A percentile compares a stretch with the other conserved stretches of the same genome.
These are phyloP conservation scores for Falco rusticolus DNA, from an alignment of 2,797 vertebrate genomes.

Conservation along the genomic window DNA sequence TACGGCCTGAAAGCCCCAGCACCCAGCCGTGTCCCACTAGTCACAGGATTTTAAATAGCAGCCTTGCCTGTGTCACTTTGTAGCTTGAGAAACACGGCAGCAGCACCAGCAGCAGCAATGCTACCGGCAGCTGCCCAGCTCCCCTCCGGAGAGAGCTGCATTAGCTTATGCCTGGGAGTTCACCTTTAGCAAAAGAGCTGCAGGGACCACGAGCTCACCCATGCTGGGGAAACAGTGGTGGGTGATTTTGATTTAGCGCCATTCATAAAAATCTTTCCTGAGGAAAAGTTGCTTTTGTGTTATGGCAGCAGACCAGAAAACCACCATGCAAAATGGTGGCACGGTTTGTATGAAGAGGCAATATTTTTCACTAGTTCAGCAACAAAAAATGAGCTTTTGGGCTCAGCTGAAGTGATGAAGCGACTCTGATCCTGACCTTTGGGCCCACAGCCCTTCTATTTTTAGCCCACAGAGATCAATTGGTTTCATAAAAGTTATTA, in stretches of 20 bases:
- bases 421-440: not conserved
- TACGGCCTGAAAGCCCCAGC: not conserved
- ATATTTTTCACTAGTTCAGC: not conserved
- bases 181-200: conserved; percentile 7
- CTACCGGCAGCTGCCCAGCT: not conserved
- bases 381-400: not conserved
- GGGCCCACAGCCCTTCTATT: not conserved
- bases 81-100: not conserved
- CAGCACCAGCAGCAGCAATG: not conserved
- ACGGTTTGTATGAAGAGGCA: not conserved
- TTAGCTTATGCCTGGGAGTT: not conserved
- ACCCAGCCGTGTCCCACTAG: not conserved
- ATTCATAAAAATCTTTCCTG: not conserved
- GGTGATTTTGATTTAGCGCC: not conserved
- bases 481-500: not conserved
- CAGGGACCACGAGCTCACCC: not conserved
- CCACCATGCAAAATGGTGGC: not conserved
- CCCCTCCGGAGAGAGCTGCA: accelerated
- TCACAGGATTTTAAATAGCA: not conserved
- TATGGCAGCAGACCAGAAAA: not conserved
- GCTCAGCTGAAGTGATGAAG: not conserved
- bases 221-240: not conserved
- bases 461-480: not conserved
- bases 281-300: not conserved
- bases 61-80: not conserved